Conservation (phyloP, 2,888 invertebrate genomes). For the Synergus laeviventris region DNA sequence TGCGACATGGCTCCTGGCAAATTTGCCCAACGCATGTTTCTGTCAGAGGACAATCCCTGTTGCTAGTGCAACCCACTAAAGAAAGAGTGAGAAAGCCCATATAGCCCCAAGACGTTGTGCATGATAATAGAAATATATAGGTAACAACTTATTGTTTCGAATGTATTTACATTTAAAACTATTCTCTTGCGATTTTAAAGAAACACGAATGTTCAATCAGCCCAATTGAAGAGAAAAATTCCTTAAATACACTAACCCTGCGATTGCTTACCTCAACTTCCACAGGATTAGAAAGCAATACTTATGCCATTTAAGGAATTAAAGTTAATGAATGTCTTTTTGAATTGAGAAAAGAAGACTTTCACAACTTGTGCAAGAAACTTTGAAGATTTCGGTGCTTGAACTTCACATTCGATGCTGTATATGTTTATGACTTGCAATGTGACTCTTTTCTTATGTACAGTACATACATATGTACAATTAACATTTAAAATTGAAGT, state of each 20-base stretch:
- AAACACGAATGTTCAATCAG: neutral
- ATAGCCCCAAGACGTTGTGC: conserved; percentile 68
- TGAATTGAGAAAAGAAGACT: conserved; percentile 1
- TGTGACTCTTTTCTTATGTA: conserved; percentile 61
- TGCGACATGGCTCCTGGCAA: conserved; percentile 92
- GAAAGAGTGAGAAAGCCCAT: conserved; percentile 69
- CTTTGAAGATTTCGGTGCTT: conserved; percentile 29
- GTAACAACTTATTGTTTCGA: conserved; percentile 29
- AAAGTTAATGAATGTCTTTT: neutral
- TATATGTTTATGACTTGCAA: conserved; percentile 8
- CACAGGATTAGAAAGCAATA: neutral
- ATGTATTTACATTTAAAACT: conserved; percentile 26
- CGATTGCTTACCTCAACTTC: neutral
- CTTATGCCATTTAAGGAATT: neutral
- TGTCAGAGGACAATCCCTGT: conserved; percentile 90
- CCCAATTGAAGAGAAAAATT: neutral
- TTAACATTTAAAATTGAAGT: conserved; percentile 40
- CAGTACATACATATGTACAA: conserved; percentile 73
- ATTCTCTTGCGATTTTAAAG: neutral
- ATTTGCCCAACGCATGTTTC: conserved; percentile 91
- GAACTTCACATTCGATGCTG: conserved; percentile 14
- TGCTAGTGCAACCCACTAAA: conserved; percentile 89
- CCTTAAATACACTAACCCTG: neutral
- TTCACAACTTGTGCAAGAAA: conserved; percentile 38
- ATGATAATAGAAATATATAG: conserved; percentile 53